These are phyloP conservation scores for Tolypeutes matacus DNA, from an alignment of 2,797 vertebrate species.

Conservation along the genomic window DNA sequence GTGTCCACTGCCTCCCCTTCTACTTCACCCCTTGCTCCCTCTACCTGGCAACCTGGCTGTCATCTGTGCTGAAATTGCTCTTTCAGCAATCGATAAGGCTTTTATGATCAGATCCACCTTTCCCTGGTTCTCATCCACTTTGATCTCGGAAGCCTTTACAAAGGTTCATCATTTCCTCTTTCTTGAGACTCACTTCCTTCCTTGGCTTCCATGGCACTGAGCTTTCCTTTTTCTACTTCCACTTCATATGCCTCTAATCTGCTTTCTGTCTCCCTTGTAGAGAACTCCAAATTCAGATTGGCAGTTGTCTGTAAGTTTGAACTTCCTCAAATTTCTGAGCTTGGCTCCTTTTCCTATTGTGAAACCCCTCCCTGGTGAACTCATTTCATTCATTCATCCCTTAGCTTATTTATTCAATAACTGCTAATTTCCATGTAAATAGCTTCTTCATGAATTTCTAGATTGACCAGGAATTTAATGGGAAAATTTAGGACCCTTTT, in stretches of 20 bases:
- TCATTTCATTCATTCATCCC: not conserved
- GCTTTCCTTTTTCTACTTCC: rapidly evolving
- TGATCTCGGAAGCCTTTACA: not conserved
- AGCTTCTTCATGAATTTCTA: not conserved
- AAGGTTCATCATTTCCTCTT: not conserved
- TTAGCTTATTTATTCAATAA: not conserved
- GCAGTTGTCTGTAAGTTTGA: not conserved
- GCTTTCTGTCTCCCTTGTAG: no score
- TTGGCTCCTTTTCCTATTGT: rapidly evolving
- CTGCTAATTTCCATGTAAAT: not conserved
- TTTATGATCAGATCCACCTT: not conserved
- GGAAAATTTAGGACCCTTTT: not conserved
- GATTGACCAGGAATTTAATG: not conserved
- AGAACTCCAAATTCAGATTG: rapidly evolving
- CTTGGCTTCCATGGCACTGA: not conserved
- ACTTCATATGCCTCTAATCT: no score
- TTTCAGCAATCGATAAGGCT: not conserved
- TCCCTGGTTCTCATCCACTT: not conserved
- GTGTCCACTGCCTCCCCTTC: not conserved
- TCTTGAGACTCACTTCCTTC: not conserved
- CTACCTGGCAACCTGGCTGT: not conserved
- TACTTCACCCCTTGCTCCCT: no score
- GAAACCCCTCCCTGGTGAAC: no score
- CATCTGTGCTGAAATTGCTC: not conserved
- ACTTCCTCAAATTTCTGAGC: not conserved